Base-by-base conservation (phyloP, 2,888 invertebrate genomes). In the Drosophila tripunctata region DNA sequence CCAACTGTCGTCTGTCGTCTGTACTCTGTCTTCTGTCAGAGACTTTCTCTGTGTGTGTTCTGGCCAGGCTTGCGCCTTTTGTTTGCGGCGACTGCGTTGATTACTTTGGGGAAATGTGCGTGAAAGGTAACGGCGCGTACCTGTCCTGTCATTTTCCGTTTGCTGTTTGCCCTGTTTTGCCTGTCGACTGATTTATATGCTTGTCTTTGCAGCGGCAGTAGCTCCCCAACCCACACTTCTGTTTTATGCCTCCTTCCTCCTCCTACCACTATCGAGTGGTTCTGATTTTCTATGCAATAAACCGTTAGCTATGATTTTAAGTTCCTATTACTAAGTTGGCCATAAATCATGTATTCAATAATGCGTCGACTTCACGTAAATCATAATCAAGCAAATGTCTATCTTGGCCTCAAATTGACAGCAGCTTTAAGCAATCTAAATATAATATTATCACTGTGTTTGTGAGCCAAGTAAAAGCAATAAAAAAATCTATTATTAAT, bases 31-130 rank as follows among this genome's bases (percentile, higher is more conserved):
- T 6, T 5, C 33, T 15, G 15, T 47, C 38, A n/a, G n/a, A n/a
- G 8, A 15, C 47, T 56, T 22, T 36, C 22, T n/a, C n/a, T n/a
- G 50, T 31, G 30, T 54, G 47, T 47, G 56, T 24, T 22, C 43
- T 57, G 68, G 58, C 57, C 56, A 57, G n/a, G 56, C 33, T 27
- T 10, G 8, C 38, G 56, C 40, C 70, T 43, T 69, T 81, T 78
- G 84, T 78, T 67, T 84, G 81, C 78, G 76, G 82, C 82, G 63
- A 70, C 56, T 67, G 82, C 66, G 72, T 79, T 82, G 81, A 82
- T 82, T 82, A 85, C 85, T 82, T 82, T 79, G 79, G 85, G 83
- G 85, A 85, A 82, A 85, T 82, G 82, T 85, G 82, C 77, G 85
- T 85, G 68, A 79, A 85, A 81, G 81, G 79, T 67, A 79, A 81